phyloP scores from a whole-genome alignment of 2,888 invertebrate species.

The Temnothorax rugatulus region DNA sequence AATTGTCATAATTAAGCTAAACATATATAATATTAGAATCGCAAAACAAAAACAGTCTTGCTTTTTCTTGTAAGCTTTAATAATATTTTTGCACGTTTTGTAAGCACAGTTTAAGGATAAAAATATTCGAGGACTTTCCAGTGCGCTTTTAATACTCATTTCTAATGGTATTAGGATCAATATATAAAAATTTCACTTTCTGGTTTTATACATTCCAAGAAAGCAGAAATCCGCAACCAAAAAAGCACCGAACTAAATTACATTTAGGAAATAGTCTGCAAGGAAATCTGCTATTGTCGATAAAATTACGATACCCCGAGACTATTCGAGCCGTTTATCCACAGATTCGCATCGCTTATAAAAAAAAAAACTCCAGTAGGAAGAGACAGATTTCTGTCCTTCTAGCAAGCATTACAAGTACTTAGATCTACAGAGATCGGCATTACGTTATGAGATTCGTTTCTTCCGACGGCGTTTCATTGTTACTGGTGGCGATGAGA shows the following conservation, averaged over 20 bases:
- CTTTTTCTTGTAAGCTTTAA: background rate
- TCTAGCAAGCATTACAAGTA: slow-evolving; percentile 4
- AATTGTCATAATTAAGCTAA: slow-evolving; percentile 4
- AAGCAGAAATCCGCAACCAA: slow-evolving; percentile 11
- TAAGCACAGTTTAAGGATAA: slow-evolving; percentile 24
- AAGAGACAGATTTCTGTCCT: slow-evolving; percentile 4
- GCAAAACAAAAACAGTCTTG: background rate
- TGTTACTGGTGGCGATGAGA: slow-evolving; percentile 68
- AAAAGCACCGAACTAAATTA: slow-evolving; percentile 27
- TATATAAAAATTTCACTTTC: slow-evolving; percentile 16
- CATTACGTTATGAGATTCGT: slow-evolving; percentile 78
- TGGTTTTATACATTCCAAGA: background rate
- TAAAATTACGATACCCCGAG: slow-evolving; percentile 24
- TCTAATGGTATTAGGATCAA: background rate
- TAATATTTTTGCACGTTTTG: slow-evolving; percentile 11
- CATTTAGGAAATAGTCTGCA: slow-evolving; percentile 12
- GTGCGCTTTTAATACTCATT: slow-evolving; percentile 4
- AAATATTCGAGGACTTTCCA: slow-evolving; percentile 1
- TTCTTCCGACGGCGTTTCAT: slow-evolving; percentile 69
- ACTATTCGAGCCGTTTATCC: background rate
- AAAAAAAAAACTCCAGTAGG: slow-evolving; percentile 20
- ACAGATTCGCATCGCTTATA: background rate
- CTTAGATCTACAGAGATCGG: slow-evolving; percentile 14
- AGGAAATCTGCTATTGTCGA: background rate
- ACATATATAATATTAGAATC: background rate